Evolutionary conservation across 2,797 vertebrate species (phyloP), one percentile per base, ranked within the genome.

Genomic region (Artibeus lituratus): DNA sequence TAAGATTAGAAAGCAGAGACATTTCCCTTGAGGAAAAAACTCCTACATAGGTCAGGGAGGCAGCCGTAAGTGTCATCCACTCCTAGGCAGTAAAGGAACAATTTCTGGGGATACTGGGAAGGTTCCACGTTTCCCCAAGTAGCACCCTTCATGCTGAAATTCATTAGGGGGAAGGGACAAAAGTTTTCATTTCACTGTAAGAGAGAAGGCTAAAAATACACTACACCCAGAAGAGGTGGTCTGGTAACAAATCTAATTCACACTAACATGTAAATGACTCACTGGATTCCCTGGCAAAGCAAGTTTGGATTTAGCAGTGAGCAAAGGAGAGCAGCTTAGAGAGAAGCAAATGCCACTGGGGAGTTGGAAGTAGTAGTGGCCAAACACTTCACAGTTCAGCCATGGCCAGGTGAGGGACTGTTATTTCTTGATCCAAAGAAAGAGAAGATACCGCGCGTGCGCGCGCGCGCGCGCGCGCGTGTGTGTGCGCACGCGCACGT

Each of bases 391-490:
- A 47, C 8, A 11, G 29, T 55, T 8, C 24, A 35, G 81, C 47
- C 73, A 15, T 1, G 11, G 42, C 51, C 42, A 59, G 12, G 32
- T 1, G 51, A 55, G 12, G 22, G 47, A 32, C 62, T 15, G 32
- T 77, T 8, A 29, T 37, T 77, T 29, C 70, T 70, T n/a, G 39
- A 90, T 59, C 53, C 74, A 72, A 53, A 74, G 10, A 55, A 16
- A 78, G 44, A 77, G 24, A 21, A 37, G 73, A n/a, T 22, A 24
- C 8, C 7, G 35, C 10, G 18, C 39, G 10, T 12, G n/a, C 11
- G 18, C 21, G 49, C 24, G 39, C 39, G 16, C 12, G 3, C 0
- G 4, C 1, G 26, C 22, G 7, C 0, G 4, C 32, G 8, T 42
- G 39, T 42, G 39, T 42, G 39, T 42, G 39, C 39, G 16, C 12